Evolutionary conservation across 2,888 invertebrate genomes (phyloP).

Genomic region (Tolmerus cingulatus): DNA sequence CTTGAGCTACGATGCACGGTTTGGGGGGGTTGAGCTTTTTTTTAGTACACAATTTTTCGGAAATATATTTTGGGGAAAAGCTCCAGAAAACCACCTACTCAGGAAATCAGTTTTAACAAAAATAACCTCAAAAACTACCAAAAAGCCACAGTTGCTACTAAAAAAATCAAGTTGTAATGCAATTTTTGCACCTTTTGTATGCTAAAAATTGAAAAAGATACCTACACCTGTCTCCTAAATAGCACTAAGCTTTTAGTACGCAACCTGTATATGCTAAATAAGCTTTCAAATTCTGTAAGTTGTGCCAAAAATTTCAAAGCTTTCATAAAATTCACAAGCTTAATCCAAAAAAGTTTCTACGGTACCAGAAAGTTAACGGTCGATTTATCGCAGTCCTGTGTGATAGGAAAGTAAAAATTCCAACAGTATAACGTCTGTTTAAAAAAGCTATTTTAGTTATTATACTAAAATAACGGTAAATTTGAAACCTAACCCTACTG

Average conservation of each 20-base stretch:
- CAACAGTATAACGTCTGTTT: neutral
- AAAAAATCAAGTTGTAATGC: neutral
- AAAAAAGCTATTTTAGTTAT: neutral
- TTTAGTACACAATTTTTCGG: neutral
- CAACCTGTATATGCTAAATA: neutral
- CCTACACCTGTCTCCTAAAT: neutral
- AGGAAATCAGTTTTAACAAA: neutral
- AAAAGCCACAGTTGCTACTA: neutral
- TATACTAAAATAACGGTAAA: neutral
- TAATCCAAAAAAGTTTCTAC: neutral
- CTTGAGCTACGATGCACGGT: neutral
- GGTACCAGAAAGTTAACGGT: neutral
- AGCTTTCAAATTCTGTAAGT: neutral
- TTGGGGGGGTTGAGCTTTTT: neutral
- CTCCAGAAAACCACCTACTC: neutral
- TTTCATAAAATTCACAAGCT: neutral
- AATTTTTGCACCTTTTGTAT: neutral
- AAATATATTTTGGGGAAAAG: neutral
- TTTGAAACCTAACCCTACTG: neutral
- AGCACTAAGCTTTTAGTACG: neutral
- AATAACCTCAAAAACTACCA: neutral
- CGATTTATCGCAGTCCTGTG: neutral
- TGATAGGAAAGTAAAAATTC: neutral
- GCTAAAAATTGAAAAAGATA: neutral
- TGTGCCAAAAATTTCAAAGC: neutral